These are phyloP conservation scores for Apaloderma vittatum DNA, from an alignment of 2,113 vertebrate genomes.

Conservation along the genomic window DNA sequence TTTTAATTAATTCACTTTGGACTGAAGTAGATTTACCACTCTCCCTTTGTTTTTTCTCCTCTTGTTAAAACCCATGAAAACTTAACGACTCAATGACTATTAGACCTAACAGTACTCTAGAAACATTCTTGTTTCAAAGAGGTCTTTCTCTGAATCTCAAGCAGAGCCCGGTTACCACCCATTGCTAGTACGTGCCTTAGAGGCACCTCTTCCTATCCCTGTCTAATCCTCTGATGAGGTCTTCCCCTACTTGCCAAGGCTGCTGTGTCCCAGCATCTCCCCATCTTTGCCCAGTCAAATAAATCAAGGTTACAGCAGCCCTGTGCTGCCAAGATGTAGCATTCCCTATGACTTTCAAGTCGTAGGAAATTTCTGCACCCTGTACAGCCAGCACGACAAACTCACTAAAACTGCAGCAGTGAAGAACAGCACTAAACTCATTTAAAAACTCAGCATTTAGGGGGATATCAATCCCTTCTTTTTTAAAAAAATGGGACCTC, in stretches of 20 bases:
- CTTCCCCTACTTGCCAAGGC: background rate
- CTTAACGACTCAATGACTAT: background rate
- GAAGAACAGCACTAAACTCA: background rate
- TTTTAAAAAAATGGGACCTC: background rate
- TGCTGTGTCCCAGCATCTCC: background rate
- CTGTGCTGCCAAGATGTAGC: background rate
- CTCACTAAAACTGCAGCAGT: background rate
- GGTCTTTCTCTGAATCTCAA: background rate
- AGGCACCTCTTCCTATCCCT: background rate
- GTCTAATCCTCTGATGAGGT: background rate
- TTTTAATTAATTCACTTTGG: background rate
- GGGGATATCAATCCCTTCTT: background rate
- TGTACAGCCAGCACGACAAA: background rate
- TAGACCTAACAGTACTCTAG: background rate
- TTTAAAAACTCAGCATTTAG: background rate
- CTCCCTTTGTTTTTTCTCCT: background rate
- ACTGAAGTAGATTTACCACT: background rate
- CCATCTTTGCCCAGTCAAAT: background rate
- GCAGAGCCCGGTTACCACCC: no score
- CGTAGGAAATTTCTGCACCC: background rate
- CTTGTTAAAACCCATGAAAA: background rate
- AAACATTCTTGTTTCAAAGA: background rate
- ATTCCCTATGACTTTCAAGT: background rate
- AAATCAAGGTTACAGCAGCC: background rate
- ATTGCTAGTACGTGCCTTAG: background rate